Conservation (phyloP, 2,797 vertebrate genomes). For the Podargus strigoides region DNA sequence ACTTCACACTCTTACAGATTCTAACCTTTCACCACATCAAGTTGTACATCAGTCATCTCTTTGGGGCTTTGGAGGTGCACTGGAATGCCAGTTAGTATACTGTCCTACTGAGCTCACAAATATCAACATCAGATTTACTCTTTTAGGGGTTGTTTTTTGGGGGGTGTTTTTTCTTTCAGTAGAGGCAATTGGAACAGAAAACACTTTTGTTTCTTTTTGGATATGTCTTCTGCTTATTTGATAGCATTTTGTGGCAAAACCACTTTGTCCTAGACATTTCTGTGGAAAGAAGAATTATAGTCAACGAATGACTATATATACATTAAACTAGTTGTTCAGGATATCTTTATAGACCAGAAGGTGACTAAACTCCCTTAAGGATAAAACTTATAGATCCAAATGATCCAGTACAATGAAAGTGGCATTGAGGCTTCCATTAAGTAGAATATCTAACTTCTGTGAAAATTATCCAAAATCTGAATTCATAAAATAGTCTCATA, state of each 20-base stretch:
- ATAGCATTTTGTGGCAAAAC: not conserved
- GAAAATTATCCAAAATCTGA: not conserved
- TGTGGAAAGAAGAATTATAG: not conserved
- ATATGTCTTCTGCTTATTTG: not conserved
- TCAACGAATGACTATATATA: not conserved
- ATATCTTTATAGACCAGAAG: not conserved
- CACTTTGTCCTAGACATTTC: not conserved
- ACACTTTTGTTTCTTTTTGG: not conserved
- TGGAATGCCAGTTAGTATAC: not conserved
- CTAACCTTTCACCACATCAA: not conserved
- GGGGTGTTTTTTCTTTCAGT: not conserved
- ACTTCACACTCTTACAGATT: not conserved
- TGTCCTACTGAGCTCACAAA: not conserved
- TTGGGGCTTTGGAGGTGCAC: not conserved
- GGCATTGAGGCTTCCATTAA: not conserved
- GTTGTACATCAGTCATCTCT: not conserved
- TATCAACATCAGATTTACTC: not conserved
- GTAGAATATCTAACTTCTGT: not conserved
- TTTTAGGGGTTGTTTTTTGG: not conserved
- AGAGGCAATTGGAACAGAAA: not conserved
- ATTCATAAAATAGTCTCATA: not conserved
- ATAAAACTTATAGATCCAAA: not conserved
- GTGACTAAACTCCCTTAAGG: not conserved
- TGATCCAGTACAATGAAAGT: not conserved
- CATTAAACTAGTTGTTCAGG: not conserved